phyloP scores from a whole-genome alignment of 2,888 invertebrate species.

The Dryocosmus kuriphilus region DNA sequence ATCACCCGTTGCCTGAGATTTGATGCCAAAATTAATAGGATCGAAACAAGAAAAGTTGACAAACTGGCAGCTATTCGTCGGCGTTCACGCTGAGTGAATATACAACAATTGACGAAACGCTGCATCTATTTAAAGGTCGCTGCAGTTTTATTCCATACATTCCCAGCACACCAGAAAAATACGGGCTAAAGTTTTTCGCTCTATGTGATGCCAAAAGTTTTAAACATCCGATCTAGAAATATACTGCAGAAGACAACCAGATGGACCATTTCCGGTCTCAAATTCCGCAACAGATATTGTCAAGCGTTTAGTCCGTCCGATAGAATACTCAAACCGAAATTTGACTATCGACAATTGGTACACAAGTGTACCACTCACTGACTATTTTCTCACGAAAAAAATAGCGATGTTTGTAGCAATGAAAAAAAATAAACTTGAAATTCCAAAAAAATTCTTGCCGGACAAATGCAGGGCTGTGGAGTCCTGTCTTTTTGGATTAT shows the following conservation, averaged over 20 bases:
- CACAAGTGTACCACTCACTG: conserved; percentile 33
- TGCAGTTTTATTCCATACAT: conserved; percentile 50
- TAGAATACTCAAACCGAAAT: conserved; percentile 51
- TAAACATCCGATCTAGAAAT: conserved; percentile 52
- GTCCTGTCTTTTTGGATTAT: conserved; percentile 27
- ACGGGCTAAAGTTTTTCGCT: conserved; percentile 46
- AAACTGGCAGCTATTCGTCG: conserved; percentile 50
- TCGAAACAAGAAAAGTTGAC: conserved; percentile 45
- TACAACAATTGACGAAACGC: conserved; percentile 56
- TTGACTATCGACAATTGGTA: conserved; percentile 49
- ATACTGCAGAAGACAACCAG: conserved; percentile 52
- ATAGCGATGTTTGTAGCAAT: conserved; percentile 32
- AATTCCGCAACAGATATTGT: conserved; percentile 51
- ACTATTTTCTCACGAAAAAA: conserved; percentile 38
- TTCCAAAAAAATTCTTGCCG: conserved; percentile 13
- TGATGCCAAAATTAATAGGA: conserved; percentile 46
- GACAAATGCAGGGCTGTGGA: conserved; percentile 16
- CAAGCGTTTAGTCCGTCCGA: conserved; percentile 46
- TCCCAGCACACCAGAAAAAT: conserved; percentile 39
- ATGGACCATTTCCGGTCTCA: conserved; percentile 47
- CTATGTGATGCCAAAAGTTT: conserved; percentile 48
- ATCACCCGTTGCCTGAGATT: conserved; percentile 47
- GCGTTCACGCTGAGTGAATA: conserved; percentile 48
- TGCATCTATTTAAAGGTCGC: conserved; percentile 51
- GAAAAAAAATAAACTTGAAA: conserved; percentile 25